Conservation (phyloP, 2,888 invertebrate genomes). For the Spodoptera littoralis region DNA sequence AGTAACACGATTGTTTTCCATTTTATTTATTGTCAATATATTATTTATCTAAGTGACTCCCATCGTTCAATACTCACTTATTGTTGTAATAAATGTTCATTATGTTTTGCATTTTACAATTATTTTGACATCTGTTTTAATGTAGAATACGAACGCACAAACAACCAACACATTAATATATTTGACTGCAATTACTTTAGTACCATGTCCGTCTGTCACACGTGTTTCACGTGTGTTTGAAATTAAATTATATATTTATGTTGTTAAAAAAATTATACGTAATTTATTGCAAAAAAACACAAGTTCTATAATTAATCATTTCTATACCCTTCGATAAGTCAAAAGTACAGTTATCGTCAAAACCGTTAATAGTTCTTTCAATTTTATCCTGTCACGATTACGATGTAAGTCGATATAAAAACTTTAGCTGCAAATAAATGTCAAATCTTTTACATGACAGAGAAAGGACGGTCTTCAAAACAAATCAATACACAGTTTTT, state of each 20-base stretch:
- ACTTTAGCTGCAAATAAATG: background rate
- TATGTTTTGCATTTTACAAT: conserved; percentile 2
- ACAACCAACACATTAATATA: too few relatives aligned
- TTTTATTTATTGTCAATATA: conserved; percentile 3
- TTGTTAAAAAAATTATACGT: too few relatives aligned
- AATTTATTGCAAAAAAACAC: too few relatives aligned
- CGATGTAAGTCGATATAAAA: conserved; percentile 3
- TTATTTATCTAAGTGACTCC: background rate
- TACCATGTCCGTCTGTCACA: too few relatives aligned
- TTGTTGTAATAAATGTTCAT: conserved; percentile 26
- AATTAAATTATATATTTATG: too few relatives aligned
- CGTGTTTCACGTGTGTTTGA: too few relatives aligned
- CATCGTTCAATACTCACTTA: background rate
- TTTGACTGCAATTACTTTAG: too few relatives aligned
- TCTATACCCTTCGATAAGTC: too few relatives aligned
- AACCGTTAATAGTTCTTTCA: too few relatives aligned
- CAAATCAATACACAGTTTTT: conserved; percentile 12
- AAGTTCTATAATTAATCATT: too few relatives aligned
- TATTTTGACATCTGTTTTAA: conserved; percentile 19
- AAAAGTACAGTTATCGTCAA: too few relatives aligned
- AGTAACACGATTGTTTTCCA: conserved; percentile 1
- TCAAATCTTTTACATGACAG: background rate
- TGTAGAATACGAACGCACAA: background rate
- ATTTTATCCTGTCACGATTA: conserved; percentile 1
- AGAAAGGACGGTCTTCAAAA: conserved; percentile 1